Percentiles rank a stretch among this genome's conserved stretches.
Evolutionary conservation across 2,888 invertebrate species (phyloP).

Genomic region (Unio delphinus): DNA sequence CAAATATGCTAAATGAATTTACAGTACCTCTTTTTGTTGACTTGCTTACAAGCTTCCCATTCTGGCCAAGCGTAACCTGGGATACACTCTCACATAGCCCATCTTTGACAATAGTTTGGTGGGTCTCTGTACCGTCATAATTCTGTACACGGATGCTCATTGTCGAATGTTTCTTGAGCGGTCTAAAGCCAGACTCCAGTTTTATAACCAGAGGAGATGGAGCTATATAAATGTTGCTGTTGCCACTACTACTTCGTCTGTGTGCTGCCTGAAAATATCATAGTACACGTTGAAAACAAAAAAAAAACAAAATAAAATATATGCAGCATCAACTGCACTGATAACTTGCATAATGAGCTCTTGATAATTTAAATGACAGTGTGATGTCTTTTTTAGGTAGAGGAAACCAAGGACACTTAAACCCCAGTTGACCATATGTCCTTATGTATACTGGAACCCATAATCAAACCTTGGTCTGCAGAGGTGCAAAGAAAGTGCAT

Average conservation of each 20-base stretch:
- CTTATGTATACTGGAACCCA: no score
- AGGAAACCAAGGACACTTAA: no score
- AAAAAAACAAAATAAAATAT: no score
- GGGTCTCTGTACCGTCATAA: slow-evolving; percentile 67
- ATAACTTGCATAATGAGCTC: no score
- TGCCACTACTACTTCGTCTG: slow-evolving; percentile 26
- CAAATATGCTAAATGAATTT: neutral
- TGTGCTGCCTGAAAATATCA: slow-evolving; percentile 11
- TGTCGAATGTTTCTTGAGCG: slow-evolving; percentile 45
- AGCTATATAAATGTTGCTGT: slow-evolving; percentile 40
- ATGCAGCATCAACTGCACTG: no score
- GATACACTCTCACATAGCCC: slow-evolving; percentile 54
- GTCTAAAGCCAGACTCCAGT: slow-evolving; percentile 65
- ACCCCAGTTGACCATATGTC: no score
- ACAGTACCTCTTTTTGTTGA: slow-evolving; percentile 33
- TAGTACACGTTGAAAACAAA: no score
- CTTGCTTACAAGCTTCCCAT: slow-evolving; percentile 43
- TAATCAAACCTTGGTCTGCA: no score
- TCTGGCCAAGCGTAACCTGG: slow-evolving; percentile 47
- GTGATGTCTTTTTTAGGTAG: no score
- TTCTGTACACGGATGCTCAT: slow-evolving; percentile 62
- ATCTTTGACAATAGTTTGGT: slow-evolving; percentile 53
- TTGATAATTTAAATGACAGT: no score
- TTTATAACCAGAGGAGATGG: slow-evolving; percentile 59
- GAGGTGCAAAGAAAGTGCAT: no score